A percentile compares a stretch with the other conserved stretches of the same genome.
Conservation (phyloP, 2,797 vertebrate species). For the Gallinago stenura region DNA sequence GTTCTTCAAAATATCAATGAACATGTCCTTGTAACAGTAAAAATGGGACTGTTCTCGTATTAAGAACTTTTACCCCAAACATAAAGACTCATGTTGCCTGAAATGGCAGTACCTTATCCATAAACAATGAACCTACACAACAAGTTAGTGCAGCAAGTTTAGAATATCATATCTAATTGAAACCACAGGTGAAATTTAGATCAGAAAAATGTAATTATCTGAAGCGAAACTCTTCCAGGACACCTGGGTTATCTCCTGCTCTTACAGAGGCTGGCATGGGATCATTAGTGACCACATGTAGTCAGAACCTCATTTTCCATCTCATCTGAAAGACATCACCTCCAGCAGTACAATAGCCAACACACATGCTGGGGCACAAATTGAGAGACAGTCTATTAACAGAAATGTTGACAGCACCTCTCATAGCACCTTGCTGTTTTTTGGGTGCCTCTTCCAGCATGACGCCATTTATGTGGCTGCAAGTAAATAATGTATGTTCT, state of each 20-base stretch:
- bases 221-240: background rate
- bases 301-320: conserved; percentile 29
- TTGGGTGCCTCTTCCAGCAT: conserved; percentile 11
- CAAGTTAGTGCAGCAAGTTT: background rate
- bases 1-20: background rate
- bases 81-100: background rate
- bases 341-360: background rate
- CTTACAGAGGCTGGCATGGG: background rate
- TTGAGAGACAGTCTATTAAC: background rate
- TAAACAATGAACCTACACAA: background rate
- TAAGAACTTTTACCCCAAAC: background rate
- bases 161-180: conserved; percentile 10
- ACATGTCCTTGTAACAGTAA: background rate
- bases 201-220: conserved; percentile 18
- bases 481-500: conserved; percentile 29
- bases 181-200: background rate
- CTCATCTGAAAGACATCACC: conserved; percentile 14
- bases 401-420: conserved; percentile 1
- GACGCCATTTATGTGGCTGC: background rate
- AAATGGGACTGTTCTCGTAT: background rate
- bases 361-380: conserved; percentile 34
- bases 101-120: background rate
- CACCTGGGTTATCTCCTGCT: background rate
- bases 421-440: background rate
- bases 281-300: conserved; percentile 24